Conservation (phyloP, 2,888 invertebrate genomes). For the Capitulum mitella region DNA sequence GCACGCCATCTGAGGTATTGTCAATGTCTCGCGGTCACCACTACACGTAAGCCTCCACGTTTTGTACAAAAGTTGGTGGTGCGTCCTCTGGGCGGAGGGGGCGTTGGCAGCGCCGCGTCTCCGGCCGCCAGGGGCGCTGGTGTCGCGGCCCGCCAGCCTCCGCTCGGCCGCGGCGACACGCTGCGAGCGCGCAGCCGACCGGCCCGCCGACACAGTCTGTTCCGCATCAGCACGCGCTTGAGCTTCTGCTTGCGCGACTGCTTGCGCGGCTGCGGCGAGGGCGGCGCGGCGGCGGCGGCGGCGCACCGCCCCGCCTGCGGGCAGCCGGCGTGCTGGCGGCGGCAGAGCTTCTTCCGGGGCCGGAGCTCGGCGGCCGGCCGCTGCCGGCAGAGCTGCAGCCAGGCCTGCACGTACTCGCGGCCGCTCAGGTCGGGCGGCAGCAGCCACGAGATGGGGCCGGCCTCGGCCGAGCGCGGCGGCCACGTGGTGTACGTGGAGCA, state of each 20-base stretch:
- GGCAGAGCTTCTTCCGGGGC: slow-evolving; percentile 1
- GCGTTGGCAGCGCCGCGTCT: background rate
- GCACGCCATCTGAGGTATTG: slow-evolving; percentile 3
- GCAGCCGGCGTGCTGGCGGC: background rate
- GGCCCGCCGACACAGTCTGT: background rate
- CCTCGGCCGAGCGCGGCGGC: slow-evolving; percentile 32
- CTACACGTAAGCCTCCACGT: slow-evolving; percentile 16
- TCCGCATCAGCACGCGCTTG: background rate
- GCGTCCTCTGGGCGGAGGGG: background rate
- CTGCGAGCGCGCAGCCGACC: background rate
- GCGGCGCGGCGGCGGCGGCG: background rate
- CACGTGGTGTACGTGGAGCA: slow-evolving; percentile 35
- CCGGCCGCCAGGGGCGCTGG: background rate
- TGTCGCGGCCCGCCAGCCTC: background rate
- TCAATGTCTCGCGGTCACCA: too few species aligned
- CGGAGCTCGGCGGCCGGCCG: background rate
- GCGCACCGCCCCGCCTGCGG: background rate
- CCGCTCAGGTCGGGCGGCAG: slow-evolving; percentile 32
- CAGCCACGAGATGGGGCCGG: slow-evolving; percentile 29
- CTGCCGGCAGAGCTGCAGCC: slow-evolving; percentile 30
- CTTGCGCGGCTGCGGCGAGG: background rate
- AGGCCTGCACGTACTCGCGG: slow-evolving; percentile 35
- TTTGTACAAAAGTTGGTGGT: background rate
- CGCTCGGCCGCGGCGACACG: background rate
- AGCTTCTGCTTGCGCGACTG: background rate